phyloP scores from a whole-genome alignment of 2,113 vertebrate species.

The Oxygymnocypris stewartii region DNA sequence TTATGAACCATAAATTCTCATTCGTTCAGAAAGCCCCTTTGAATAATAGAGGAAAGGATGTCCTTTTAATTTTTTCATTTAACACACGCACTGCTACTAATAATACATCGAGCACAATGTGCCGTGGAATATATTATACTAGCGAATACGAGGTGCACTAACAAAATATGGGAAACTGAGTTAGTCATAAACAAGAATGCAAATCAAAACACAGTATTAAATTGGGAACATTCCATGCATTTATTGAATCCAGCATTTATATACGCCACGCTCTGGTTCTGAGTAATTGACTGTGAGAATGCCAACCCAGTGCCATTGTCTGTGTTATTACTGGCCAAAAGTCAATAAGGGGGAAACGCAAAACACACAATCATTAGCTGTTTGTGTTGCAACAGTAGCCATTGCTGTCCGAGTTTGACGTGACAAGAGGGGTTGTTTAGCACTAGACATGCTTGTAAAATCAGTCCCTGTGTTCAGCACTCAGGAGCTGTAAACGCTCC shows the following conservation, averaged over 20 bases:
- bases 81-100: slow-evolving; percentile 60
- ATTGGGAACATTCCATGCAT: slow-evolving; percentile 74
- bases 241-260: slow-evolving; percentile 60
- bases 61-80: slow-evolving; percentile 79
- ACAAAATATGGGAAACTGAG: slow-evolving; percentile 65
- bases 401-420: slow-evolving; percentile 74
- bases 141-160: slow-evolving; percentile 63
- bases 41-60: slow-evolving; percentile 67
- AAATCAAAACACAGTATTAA: slow-evolving; percentile 70
- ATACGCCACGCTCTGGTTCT: slow-evolving; percentile 58
- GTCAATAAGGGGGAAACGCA: slow-evolving; percentile 74
- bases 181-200: slow-evolving; percentile 65
- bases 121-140: slow-evolving; percentile 50
- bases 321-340: slow-evolving; percentile 74
- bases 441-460: slow-evolving; percentile 65
- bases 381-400: slow-evolving; percentile 69
- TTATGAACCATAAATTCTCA: slow-evolving; percentile 69
- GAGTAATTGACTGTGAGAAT: slow-evolving; percentile 75
- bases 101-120: background rate
- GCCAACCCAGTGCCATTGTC: slow-evolving; percentile 70
- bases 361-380: slow-evolving; percentile 76
- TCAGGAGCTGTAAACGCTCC: slow-evolving; percentile 64
- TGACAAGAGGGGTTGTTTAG: slow-evolving; percentile 68
- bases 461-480: slow-evolving; percentile 65
- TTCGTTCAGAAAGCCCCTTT: slow-evolving; percentile 60